These are phyloP conservation scores for Drosophila multiciliata DNA, from an alignment of 2,888 invertebrate genomes.

Conservation along the genomic window DNA sequence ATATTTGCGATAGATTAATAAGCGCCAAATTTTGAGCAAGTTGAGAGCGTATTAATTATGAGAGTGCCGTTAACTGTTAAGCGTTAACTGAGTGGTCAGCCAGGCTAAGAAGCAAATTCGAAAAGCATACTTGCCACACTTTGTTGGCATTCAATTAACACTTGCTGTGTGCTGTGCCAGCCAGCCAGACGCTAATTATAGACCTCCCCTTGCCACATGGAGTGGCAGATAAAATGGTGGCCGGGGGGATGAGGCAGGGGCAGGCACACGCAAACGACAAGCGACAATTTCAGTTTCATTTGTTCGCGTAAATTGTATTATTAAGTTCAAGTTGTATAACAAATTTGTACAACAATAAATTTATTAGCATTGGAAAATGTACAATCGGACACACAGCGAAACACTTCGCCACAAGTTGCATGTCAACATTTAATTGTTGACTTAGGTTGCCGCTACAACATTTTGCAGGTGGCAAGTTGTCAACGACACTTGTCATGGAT, in stretches of 20 bases:
- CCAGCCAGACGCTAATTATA: slow-evolving; percentile 68
- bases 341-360: slow-evolving; percentile 78
- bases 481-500: slow-evolving; percentile 37
- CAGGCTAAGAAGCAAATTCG: slow-evolving; percentile 18
- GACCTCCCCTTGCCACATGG: slow-evolving; percentile 32
- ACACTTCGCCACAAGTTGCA: slow-evolving; percentile 58
- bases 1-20: slow-evolving; percentile 68
- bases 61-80: not conserved
- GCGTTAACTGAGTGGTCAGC: not conserved
- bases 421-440: slow-evolving; percentile 73
- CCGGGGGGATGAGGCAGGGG: not conserved
- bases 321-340: slow-evolving; percentile 77
- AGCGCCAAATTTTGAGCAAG: slow-evolving; percentile 4
- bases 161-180: slow-evolving; percentile 31
- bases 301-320: slow-evolving; percentile 74
- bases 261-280: slow-evolving; percentile 5
- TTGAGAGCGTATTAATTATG: slow-evolving; percentile 31
- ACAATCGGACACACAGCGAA: not conserved
- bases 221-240: not conserved
- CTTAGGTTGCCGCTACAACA: slow-evolving; percentile 48
- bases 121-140: slow-evolving; percentile 10
- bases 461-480: slow-evolving; percentile 58
- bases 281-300: slow-evolving; percentile 50
- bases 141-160: slow-evolving; percentile 64
- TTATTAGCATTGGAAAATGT: slow-evolving; percentile 57